phyloP scores from a whole-genome alignment of 1,140 invertebrate species.

The Meteorus sp. region DNA sequence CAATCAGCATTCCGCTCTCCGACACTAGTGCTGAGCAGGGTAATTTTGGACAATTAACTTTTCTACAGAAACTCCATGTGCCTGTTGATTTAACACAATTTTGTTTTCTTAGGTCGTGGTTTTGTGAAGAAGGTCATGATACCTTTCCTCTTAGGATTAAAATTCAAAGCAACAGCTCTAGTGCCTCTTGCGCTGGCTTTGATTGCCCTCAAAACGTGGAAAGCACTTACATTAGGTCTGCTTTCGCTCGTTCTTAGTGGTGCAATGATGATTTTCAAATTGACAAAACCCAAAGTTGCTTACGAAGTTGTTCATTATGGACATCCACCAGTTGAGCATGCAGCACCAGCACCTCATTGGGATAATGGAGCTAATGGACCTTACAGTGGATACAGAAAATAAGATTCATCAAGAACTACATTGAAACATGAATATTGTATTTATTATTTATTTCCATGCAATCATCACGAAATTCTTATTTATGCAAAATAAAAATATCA shows the following conservation, averaged over 20 bases:
- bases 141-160: slow-evolving; percentile 80
- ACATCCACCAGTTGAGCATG: slow-evolving; percentile 73
- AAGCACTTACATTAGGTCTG: slow-evolving; percentile 80
- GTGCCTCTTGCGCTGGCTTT: slow-evolving; percentile 77
- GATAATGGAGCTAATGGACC: slow-evolving; percentile 66
- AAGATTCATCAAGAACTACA: slow-evolving; percentile 12
- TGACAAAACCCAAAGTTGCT: slow-evolving; percentile 78
- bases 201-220: slow-evolving; percentile 85
- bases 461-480: slow-evolving; percentile 27
- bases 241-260: slow-evolving; percentile 78
- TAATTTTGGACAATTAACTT: slow-evolving; percentile 36
- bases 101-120: slow-evolving; percentile 65
- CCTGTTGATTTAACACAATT: neutral
- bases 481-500: slow-evolving; percentile 38
- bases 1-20: slow-evolving; percentile 69
- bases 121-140: slow-evolving; percentile 82
- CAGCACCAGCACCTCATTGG: slow-evolving; percentile 62
- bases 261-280: slow-evolving; percentile 81
- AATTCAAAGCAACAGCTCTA: slow-evolving; percentile 80
- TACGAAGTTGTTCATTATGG: slow-evolving; percentile 85
- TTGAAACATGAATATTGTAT: slow-evolving; percentile 25
- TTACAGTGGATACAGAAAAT: slow-evolving; percentile 59
- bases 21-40: slow-evolving; percentile 64
- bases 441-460: slow-evolving; percentile 44
- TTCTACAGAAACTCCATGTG: neutral